phyloP scores from a whole-genome alignment of 2,113 vertebrate genomes.

The Leucoraja erinaceus region DNA sequence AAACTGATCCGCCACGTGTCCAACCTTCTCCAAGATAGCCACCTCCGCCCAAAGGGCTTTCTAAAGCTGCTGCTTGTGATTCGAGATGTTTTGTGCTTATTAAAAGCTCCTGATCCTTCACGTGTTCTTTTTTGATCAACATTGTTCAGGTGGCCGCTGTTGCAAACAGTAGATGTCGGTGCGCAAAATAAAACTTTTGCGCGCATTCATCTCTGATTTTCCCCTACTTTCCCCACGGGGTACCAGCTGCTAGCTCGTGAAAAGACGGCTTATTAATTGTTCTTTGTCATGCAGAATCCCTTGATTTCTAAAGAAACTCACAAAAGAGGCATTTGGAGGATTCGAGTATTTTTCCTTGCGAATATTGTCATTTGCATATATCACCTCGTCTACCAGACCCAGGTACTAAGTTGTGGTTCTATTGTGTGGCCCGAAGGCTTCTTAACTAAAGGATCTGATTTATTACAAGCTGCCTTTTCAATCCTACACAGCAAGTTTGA shows the following conservation, averaged over 20 bases:
- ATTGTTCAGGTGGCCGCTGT: conserved; percentile 48
- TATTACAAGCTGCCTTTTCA: conserved; percentile 35
- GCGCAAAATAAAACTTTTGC: conserved; percentile 54
- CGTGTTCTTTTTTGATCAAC: conserved; percentile 42
- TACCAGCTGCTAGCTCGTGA: conserved; percentile 89
- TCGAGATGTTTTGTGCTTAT: conserved; percentile 34
- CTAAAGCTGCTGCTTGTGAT: conserved; percentile 38
- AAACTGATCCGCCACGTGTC: conserved; percentile 43
- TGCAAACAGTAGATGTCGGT: conserved; percentile 50
- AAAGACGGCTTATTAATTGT: conserved; percentile 89
- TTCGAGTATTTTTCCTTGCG: conserved; percentile 49
- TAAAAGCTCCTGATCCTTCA: conserved; percentile 41
- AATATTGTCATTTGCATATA: conserved; percentile 52
- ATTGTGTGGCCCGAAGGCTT: conserved; percentile 39
- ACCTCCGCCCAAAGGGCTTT: conserved; percentile 28
- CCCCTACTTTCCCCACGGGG: conserved; percentile 73
- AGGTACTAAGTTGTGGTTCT: conserved; percentile 50
- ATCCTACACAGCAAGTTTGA: conserved; percentile 29
- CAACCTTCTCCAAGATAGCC: conserved; percentile 42
- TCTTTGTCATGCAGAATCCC: conserved; percentile 93
- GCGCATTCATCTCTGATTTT: conserved; percentile 69
- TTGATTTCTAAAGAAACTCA: conserved; percentile 72
- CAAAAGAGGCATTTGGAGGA: conserved; percentile 63
- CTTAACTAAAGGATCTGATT: conserved; percentile 40
- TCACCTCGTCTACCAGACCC: conserved; percentile 51